Conservation (phyloP, 2,797 vertebrate genomes). For the Agapornis canus region DNA sequence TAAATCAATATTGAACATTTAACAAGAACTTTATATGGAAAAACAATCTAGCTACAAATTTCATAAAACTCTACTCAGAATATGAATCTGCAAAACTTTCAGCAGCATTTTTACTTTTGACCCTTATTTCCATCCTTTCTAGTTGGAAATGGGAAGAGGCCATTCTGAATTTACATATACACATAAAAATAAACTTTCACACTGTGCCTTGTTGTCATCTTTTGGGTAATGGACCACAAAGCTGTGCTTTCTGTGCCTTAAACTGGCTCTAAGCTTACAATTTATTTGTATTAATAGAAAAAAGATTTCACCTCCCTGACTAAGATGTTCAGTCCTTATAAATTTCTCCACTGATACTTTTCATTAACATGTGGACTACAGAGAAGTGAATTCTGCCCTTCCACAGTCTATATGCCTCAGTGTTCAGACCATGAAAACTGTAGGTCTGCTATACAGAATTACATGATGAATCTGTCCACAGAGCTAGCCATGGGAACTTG, state of each 20-base stretch:
- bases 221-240: accelerated
- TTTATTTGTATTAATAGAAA: neutral
- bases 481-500: neutral
- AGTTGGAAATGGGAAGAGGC: neutral
- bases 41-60: neutral
- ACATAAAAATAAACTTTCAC: neutral
- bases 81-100: neutral
- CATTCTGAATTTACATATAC: neutral
- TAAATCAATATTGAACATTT: neutral
- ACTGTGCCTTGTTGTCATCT: neutral
- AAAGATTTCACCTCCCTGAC: neutral
- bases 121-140: neutral
- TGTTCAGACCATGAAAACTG: neutral
- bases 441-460: neutral
- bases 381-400: neutral
- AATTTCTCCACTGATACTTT: neutral
- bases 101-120: neutral
- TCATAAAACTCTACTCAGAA: neutral
- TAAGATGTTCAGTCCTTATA: neutral
- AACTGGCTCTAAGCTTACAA: neutral
- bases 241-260: neutral
- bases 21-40: neutral
- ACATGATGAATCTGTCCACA: neutral
- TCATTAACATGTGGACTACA: neutral
- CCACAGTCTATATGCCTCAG: neutral